Evolutionary conservation across 2,888 invertebrate genomes (phyloP).

Genomic region (Tryphoninae sp.): DNA sequence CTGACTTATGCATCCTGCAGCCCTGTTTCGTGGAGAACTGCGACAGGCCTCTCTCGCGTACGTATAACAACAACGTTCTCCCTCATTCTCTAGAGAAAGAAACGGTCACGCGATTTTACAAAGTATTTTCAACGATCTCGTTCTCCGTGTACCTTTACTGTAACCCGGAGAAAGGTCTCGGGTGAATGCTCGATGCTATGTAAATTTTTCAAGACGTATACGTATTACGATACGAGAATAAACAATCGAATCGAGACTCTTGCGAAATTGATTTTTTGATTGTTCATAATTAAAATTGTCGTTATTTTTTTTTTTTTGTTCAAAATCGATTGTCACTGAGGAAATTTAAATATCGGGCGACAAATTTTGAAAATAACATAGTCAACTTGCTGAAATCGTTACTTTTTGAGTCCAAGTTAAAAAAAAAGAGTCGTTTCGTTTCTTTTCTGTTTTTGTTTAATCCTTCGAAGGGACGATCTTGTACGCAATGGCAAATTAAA

Average conservation of each 20-base stretch:
- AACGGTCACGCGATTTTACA: slow-evolving; percentile 49
- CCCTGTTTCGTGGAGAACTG: slow-evolving; percentile 34
- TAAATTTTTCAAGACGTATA: neutral
- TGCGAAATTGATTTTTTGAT: neutral
- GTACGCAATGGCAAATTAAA: too few species aligned
- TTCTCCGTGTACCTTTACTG: neutral
- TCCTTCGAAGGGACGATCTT: too few species aligned
- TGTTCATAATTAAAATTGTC: too few species aligned
- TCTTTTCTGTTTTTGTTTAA: too few species aligned
- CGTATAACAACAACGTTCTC: neutral
- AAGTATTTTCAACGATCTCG: neutral
- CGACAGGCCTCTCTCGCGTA: slow-evolving; percentile 17
- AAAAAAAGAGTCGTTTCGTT: too few species aligned
- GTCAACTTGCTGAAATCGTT: too few species aligned
- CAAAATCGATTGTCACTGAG: too few species aligned
- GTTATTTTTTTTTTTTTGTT: too few species aligned
- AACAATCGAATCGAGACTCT: neutral
- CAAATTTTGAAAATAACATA: too few species aligned
- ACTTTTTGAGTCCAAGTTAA: too few species aligned
- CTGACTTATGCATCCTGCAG: slow-evolving; percentile 57
- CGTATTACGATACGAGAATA: neutral
- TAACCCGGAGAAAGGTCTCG: slow-evolving; percentile 2
- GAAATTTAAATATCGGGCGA: too few species aligned
- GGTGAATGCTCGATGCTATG: slow-evolving; percentile 18
- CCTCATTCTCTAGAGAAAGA: slow-evolving; percentile 25